phyloP scores from a whole-genome alignment of 2,113 vertebrate species.

The Ageneiosus marmoratus region DNA sequence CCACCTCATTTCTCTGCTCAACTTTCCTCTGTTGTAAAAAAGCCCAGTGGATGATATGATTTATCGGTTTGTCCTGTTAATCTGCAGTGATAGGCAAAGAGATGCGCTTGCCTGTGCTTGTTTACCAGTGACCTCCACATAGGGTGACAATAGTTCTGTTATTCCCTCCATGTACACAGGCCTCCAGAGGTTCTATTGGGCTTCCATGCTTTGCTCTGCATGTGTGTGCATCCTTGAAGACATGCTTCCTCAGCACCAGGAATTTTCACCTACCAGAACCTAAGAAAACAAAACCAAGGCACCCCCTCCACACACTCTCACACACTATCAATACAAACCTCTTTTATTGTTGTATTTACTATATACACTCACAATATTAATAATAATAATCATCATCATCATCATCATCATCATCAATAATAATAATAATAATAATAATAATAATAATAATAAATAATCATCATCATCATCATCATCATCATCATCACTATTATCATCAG shows the following conservation, averaged over 20 bases:
- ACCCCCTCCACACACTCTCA: conserved; percentile 19
- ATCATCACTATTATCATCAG: conserved; percentile 18
- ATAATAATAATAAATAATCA: not conserved
- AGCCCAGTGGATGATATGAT: conserved; percentile 37
- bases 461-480: conserved; percentile 40
- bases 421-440: not conserved
- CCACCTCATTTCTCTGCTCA: not conserved
- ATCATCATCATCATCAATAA: too few relatives aligned
- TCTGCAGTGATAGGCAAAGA: conserved; percentile 52
- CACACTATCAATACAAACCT: not conserved
- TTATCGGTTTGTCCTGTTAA: conserved; percentile 55
- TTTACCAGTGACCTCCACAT: conserved; percentile 52
- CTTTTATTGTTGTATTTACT: not conserved
- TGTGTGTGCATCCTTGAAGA: conserved; percentile 46
- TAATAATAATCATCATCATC: not conserved
- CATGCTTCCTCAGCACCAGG: conserved; percentile 53
- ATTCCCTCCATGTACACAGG: conserved; percentile 46
- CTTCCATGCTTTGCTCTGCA: conserved; percentile 30
- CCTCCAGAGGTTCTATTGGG: conserved; percentile 44
- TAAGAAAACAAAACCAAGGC: conserved; percentile 34
- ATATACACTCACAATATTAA: not conserved
- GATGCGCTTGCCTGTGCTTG: conserved; percentile 44
- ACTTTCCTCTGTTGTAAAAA: conserved; percentile 23
- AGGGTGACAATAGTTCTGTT: conserved; percentile 48
- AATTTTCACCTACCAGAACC: conserved; percentile 33